A percentile compares a stretch with the other conserved stretches of the same genome.
phyloP scores from a whole-genome alignment of 2,113 vertebrate species.

The Syrrhaptes paradoxus region DNA sequence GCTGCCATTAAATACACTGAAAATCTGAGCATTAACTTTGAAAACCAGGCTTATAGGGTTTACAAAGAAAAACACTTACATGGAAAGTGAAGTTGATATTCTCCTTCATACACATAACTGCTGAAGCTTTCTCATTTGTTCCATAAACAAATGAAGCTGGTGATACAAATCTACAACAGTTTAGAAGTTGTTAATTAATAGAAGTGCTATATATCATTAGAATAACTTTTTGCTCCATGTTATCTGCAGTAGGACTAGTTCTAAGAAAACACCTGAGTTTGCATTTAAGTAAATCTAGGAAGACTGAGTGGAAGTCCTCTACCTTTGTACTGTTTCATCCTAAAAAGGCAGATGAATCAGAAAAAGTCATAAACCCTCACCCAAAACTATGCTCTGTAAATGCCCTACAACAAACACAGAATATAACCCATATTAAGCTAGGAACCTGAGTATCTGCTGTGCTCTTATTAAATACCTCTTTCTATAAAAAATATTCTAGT shows the following conservation, averaged over 20 bases:
- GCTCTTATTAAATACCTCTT: not conserved
- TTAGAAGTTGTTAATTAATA: not conserved
- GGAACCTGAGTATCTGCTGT: not conserved
- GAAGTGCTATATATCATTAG: not conserved
- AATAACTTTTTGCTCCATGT: not conserved
- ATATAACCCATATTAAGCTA: not conserved
- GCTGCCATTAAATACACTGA: not conserved
- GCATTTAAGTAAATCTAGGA: not conserved
- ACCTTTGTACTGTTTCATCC: not conserved
- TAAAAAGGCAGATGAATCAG: not conserved
- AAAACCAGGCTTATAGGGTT: not conserved
- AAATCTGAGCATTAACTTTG: not conserved
- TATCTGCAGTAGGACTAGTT: not conserved
- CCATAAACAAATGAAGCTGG: slow-evolving; percentile 88
- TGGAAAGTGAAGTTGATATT: slow-evolving; percentile 91
- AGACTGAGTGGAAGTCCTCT: not conserved
- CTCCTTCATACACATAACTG: slow-evolving; percentile 79
- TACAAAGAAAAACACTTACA: slow-evolving; percentile 71
- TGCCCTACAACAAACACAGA: not conserved
- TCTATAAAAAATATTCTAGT: not conserved
- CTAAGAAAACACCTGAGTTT: not conserved
- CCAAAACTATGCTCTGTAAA: not conserved
- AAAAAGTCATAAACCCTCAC: not conserved
- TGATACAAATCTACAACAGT: slow-evolving; percentile 80
- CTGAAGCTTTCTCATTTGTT: slow-evolving; percentile 66